A percentile compares a stretch with the other conserved stretches of the same genome.
Conservation (phyloP, 2,797 vertebrate species). For the Lophius americanus region DNA sequence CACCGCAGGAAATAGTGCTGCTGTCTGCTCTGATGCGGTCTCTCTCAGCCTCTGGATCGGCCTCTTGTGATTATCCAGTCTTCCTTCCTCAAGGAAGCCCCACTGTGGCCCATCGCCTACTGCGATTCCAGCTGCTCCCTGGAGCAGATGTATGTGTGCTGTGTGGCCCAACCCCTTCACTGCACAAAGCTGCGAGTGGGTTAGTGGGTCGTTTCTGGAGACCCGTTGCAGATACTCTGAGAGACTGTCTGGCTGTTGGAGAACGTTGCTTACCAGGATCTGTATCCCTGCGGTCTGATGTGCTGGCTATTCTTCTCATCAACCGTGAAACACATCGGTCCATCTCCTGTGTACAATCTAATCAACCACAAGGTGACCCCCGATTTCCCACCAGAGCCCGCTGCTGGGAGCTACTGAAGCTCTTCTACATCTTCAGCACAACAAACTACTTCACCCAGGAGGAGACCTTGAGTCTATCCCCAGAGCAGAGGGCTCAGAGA, state of each 20-base stretch:
- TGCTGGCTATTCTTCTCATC: slow-evolving; percentile 87
- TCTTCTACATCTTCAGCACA: slow-evolving; percentile 84
- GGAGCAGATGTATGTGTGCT: slow-evolving; percentile 86
- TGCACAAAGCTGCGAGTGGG: slow-evolving; percentile 81
- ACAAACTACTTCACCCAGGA: slow-evolving; percentile 84
- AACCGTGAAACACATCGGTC: slow-evolving; percentile 86
- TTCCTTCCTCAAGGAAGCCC: slow-evolving; percentile 94
- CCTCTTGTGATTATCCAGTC: slow-evolving; percentile 88
- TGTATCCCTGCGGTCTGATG: slow-evolving; percentile 76
- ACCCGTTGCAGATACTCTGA: slow-evolving; percentile 83
- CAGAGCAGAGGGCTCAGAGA: slow-evolving; percentile 52
- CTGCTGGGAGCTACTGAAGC: slow-evolving; percentile 84
- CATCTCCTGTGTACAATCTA: slow-evolving; percentile 76
- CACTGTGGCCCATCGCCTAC: slow-evolving; percentile 89
- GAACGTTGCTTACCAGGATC: slow-evolving; percentile 77
- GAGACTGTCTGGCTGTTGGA: slow-evolving; percentile 79
- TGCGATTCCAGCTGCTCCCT: slow-evolving; percentile 88
- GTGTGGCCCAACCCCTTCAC: slow-evolving; percentile 88
- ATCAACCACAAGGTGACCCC: slow-evolving; percentile 7
- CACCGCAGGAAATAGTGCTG: slow-evolving; percentile 86
- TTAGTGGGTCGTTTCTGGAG: slow-evolving; percentile 87
- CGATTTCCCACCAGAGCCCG: slow-evolving; percentile 64
- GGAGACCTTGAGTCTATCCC: slow-evolving; percentile 43
- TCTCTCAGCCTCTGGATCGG: slow-evolving; percentile 78
- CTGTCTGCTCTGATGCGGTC: slow-evolving; percentile 82